Percentiles rank a stretch among this genome's conserved stretches.
These are phyloP conservation scores for Holacanthella duospinosa DNA, from an alignment of 2,888 invertebrate genomes.

Conservation along the genomic window DNA sequence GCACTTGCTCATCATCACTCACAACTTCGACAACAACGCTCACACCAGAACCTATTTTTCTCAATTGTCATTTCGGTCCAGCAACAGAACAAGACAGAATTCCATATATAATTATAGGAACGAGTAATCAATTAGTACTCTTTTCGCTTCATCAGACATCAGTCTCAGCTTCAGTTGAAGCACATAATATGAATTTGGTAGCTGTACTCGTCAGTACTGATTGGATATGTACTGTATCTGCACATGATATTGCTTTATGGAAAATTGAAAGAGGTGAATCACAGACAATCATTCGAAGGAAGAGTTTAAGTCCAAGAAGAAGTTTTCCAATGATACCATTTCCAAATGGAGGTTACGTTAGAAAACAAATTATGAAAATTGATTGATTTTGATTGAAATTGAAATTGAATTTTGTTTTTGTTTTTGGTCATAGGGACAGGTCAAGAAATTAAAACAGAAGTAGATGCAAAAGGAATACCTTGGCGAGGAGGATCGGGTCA, in stretches of 20 bases:
- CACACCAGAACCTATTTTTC: conserved; percentile 19
- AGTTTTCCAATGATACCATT: background rate
- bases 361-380: no score
- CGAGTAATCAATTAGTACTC: conserved; percentile 28
- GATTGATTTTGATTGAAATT: no score
- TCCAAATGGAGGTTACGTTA: no score
- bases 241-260: conserved; percentile 34
- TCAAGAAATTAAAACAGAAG: conserved; percentile 1
- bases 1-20: conserved; percentile 12
- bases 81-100: conserved; percentile 8
- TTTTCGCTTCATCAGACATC: conserved; percentile 20
- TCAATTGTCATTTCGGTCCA: conserved; percentile 23
- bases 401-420: no score
- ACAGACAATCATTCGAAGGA: conserved; percentile 11
- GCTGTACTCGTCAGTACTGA: conserved; percentile 21
- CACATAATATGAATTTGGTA: conserved; percentile 28
- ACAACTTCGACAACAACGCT: no score
- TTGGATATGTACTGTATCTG: conserved; percentile 29
- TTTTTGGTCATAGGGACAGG: no score
- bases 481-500: no score
- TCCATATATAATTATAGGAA: conserved; percentile 25
- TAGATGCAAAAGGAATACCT: background rate
- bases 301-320: conserved; percentile 23
- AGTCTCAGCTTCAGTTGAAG: conserved; percentile 21
- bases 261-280: conserved; percentile 25